Conservation (phyloP, 2,797 vertebrate genomes). For the Trematomus bernacchii region DNA sequence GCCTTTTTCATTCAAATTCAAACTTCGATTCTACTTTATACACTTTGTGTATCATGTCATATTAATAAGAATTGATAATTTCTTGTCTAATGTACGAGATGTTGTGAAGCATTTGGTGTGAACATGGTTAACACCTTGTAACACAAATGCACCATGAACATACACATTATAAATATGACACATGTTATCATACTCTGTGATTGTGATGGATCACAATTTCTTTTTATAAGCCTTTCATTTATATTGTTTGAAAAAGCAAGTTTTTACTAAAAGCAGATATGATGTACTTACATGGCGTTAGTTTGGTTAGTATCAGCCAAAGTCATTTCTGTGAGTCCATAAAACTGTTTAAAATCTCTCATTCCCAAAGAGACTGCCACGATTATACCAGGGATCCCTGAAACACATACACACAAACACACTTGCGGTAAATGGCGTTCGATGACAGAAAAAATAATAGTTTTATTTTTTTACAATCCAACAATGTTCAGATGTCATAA, state of each 20-base stretch:
- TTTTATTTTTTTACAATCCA: too few relatives aligned
- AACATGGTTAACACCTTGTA: neutral
- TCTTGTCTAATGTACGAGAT: neutral
- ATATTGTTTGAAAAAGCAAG: too few relatives aligned
- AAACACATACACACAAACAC: neutral
- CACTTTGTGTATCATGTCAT: neutral
- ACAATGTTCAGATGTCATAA: too few relatives aligned
- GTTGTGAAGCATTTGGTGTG: neutral
- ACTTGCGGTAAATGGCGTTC: too few relatives aligned
- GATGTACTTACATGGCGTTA: conserved; percentile 65
- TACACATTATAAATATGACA: neutral
- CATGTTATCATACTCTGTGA: neutral
- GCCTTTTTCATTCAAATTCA: neutral
- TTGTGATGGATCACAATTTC: neutral
- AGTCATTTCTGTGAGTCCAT: conserved; percentile 53
- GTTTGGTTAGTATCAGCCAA: conserved; percentile 58
- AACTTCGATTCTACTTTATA: neutral
- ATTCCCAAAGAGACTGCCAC: conserved; percentile 61
- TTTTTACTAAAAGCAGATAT: neutral
- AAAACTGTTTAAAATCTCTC: conserved; percentile 61
- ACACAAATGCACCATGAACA: neutral
- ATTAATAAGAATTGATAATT: neutral
- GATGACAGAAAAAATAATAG: too few relatives aligned
- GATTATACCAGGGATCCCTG: conserved; percentile 77
- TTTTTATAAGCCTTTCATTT: neutral